Conservation (phyloP, 1,140 invertebrate genomes). For the Eupristina koningsbergeri region DNA sequence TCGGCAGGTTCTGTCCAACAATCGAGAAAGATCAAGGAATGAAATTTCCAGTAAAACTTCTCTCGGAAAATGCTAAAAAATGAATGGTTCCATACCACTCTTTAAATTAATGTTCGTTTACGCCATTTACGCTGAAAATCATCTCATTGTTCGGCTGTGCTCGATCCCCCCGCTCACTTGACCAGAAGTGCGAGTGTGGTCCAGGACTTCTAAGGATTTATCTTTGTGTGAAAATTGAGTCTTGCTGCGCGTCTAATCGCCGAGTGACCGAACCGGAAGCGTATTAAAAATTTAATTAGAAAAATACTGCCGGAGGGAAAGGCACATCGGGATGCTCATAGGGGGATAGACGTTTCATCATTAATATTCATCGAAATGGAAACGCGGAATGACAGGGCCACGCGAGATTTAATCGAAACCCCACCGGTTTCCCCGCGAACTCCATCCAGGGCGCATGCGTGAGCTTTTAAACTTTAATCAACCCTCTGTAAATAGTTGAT, state of each 20-base stretch:
- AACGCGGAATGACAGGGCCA: slow-evolving; percentile 1
- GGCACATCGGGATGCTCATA: neutral
- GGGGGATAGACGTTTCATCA: slow-evolving; percentile 10
- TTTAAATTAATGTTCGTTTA: too few relatives aligned
- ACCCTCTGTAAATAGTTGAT: slow-evolving; percentile 41
- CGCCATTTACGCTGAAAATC: too few relatives aligned
- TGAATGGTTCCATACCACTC: neutral
- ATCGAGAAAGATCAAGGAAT: neutral
- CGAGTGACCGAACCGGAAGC: neutral
- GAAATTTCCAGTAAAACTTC: neutral
- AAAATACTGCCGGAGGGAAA: slow-evolving; percentile 41
- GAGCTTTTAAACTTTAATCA: slow-evolving; percentile 43
- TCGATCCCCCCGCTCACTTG: too few relatives aligned
- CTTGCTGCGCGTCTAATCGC: neutral
- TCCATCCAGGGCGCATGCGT: neutral
- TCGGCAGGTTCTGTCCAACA: neutral
- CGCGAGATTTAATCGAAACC: slow-evolving; percentile 20
- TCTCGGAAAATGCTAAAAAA: neutral
- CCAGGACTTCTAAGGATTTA: neutral
- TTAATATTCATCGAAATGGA: slow-evolving; percentile 48
- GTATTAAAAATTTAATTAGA: slow-evolving; percentile 59
- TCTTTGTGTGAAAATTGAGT: neutral
- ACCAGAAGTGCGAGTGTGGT: too few relatives aligned
- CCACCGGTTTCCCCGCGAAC: neutral
- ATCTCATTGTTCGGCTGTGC: too few relatives aligned